Conservation (phyloP, 2,888 invertebrate species). For the Netelia inedita region DNA sequence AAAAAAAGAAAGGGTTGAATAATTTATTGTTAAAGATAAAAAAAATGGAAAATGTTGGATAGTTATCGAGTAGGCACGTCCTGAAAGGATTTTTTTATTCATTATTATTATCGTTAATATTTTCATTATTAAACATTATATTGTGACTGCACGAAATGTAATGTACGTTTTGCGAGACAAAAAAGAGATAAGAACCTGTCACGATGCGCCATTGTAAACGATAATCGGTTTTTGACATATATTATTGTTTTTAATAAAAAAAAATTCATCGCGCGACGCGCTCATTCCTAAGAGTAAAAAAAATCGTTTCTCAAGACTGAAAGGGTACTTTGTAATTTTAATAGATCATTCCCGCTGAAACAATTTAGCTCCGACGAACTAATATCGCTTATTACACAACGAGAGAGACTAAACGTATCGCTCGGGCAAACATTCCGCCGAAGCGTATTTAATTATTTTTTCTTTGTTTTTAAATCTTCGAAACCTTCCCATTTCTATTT, state of each 20-base stretch:
- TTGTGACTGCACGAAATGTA: slow-evolving; percentile 26
- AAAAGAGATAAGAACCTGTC: slow-evolving; percentile 15
- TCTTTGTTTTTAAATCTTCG: too few relatives aligned
- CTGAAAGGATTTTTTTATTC: slow-evolving; percentile 69
- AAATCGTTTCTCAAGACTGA: slow-evolving; percentile 79
- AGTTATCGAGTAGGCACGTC: slow-evolving; percentile 63
- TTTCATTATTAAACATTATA: slow-evolving; percentile 38
- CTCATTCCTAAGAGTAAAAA: slow-evolving; percentile 55
- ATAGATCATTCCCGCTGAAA: slow-evolving; percentile 64
- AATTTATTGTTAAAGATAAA: slow-evolving; percentile 77
- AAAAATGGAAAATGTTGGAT: slow-evolving; percentile 65
- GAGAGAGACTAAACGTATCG: slow-evolving; percentile 22
- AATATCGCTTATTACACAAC: slow-evolving; percentile 27
- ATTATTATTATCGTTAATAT: slow-evolving; percentile 51
- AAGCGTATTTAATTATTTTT: slow-evolving; percentile 31
- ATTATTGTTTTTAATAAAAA: neutral
- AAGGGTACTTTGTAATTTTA: slow-evolving; percentile 70
- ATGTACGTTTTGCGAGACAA: slow-evolving; percentile 38
- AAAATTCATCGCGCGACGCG: slow-evolving; percentile 3
- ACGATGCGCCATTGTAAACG: slow-evolving; percentile 40
- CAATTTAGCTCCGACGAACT: slow-evolving; percentile 44
- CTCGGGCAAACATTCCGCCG: slow-evolving; percentile 57
- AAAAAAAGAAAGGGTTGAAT: slow-evolving; percentile 40
- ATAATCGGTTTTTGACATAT: slow-evolving; percentile 9
- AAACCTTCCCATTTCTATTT: neutral